These are phyloP conservation scores for Belgica antarctica DNA, from an alignment of 2,888 invertebrate species.

Conservation along the genomic window DNA sequence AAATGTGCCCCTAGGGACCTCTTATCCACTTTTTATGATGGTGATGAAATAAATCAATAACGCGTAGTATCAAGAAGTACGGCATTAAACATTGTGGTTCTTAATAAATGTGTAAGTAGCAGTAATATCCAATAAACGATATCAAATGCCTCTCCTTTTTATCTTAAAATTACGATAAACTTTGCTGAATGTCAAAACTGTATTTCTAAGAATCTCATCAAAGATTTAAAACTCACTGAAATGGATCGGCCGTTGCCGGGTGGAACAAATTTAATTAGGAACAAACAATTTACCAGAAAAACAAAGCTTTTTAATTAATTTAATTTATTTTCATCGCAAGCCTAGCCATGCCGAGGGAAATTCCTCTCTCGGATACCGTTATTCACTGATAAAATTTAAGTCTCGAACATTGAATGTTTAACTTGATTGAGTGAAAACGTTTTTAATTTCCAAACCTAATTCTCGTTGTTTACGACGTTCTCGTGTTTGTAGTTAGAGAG, in stretches of 20 bases:
- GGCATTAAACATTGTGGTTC: constrained; percentile 35
- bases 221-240: too few relatives aligned
- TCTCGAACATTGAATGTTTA: too few relatives aligned
- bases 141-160: constrained; percentile 38
- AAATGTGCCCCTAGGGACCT: too few relatives aligned
- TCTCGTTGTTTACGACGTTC: too few relatives aligned
- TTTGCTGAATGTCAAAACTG: constrained; percentile 27
- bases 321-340: background rate
- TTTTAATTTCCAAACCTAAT: too few relatives aligned
- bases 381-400: too few relatives aligned
- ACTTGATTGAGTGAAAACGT: too few relatives aligned
- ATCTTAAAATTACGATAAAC: background rate
- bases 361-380: too few relatives aligned
- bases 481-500: too few relatives aligned
- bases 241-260: background rate
- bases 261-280: constrained; percentile 13
- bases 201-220: constrained; percentile 2
- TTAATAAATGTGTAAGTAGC: constrained; percentile 43
- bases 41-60: constrained; percentile 24
- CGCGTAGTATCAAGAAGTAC: background rate
- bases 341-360: too few relatives aligned
- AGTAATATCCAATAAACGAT: constrained; percentile 30
- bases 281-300: constrained; percentile 9
- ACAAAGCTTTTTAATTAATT: constrained; percentile 1
- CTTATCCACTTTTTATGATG: too few relatives aligned